These are phyloP conservation scores for Arizona elegans DNA, from an alignment of 2,113 vertebrate genomes.

Conservation along the genomic window DNA sequence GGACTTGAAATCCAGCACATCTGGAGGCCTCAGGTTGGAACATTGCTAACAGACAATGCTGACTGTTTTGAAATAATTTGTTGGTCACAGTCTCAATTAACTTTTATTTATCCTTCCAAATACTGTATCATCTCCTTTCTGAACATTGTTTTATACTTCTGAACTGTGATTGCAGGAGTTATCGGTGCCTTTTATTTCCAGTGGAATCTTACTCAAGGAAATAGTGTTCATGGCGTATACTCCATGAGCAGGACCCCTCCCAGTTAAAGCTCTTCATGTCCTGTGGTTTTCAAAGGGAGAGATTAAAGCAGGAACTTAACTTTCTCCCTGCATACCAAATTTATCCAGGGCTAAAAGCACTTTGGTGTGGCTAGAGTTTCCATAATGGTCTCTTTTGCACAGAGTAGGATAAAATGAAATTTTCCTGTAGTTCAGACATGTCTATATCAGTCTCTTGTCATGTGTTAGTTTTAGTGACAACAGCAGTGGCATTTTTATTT, in stretches of 20 bases:
- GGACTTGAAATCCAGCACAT: not conserved
- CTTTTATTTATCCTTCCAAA: constrained; percentile 28
- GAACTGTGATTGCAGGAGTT: constrained; percentile 14
- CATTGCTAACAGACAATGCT: constrained; percentile 25
- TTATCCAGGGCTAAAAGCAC: not conserved
- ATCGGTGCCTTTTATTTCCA: not conserved
- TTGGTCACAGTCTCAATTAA: not conserved
- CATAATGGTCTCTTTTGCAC: constrained; percentile 26
- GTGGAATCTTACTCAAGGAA: constrained; percentile 5
- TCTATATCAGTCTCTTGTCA: not conserved
- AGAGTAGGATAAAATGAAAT: not conserved
- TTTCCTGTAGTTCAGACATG: not conserved
- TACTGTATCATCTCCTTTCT: constrained; percentile 23
- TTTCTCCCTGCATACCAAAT: not conserved
- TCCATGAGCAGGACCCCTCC: not conserved
- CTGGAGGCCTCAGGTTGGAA: not conserved
- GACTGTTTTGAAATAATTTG: constrained; percentile 24
- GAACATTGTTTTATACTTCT: constrained; percentile 36
- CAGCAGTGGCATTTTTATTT: constrained; percentile 18
- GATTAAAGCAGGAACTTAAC: not conserved
- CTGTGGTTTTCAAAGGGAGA: not conserved
- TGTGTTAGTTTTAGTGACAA: constrained; percentile 1
- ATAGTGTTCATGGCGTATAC: not conserved
- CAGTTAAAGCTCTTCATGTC: not conserved
- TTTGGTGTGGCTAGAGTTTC: not conserved